Base-by-base conservation (phyloP, 2,888 invertebrate species). In the Morpho achilles region DNA sequence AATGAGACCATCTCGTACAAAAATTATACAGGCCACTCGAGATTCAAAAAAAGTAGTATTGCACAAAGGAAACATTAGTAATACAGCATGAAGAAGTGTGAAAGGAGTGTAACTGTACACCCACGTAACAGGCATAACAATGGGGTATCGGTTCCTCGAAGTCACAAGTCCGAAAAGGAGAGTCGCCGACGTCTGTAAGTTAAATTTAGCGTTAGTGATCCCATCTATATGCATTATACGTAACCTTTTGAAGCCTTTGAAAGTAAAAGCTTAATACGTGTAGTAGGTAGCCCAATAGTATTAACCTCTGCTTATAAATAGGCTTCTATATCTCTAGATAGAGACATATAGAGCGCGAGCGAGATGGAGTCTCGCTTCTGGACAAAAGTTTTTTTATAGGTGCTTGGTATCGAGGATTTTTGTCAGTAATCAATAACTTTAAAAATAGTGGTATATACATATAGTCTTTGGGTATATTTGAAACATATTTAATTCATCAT, bases 141-240 rank as follows among this genome's bases (percentile, higher is more conserved):
- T 87, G 80, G 87, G 74, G 77, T 78, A 80, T 87, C 77, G 83
- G 65, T 87, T 88, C 87, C 71, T 73, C 79, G 84, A 87, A 88
- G 76, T 73, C 72, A 71, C 71, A 68, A 71, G 71, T 64, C 70
- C 66, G 64, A 58, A 52, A 61, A 58, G 67, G 70, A 74, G 76
- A 79, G 76, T 74, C 70, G 81, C 81, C 84, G 80, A 72, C 75
- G 76, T 75, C 76, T 75, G 76, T 68, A 63, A 68, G 87, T 87
- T 88, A 86, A 88, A 89, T 90, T 89, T 87, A 88, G 87, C 87
- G 87, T 84, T 79, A 85, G 81, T 85, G 80, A 89, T 89, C 82
- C 75, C 77, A 84, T 87, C 75, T 79, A 69, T 69, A 74, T 76
- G 71, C 68, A 70, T 72, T 70, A 66, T 69, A 58, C 53, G 59